phyloP scores from a whole-genome alignment of 1,140 invertebrate genomes.

The Cotesia glomerata region DNA sequence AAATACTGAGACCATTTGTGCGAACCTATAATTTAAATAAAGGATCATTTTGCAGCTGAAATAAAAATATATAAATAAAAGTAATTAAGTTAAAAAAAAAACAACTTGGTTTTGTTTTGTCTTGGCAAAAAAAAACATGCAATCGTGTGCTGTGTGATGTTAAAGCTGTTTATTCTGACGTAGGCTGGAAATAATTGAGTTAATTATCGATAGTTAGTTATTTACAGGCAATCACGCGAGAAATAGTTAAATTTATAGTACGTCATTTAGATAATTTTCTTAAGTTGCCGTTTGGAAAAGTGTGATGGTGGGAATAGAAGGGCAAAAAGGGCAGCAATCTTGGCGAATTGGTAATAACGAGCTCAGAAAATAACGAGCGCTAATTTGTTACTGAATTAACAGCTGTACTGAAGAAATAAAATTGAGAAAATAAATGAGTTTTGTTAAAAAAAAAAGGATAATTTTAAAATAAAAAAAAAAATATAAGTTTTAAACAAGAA shows the following conservation, averaged over 20 bases:
- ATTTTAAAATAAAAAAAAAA: not conserved
- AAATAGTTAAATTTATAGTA: not conserved
- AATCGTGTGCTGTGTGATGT: too few relatives aligned
- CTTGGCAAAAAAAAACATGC: too few relatives aligned
- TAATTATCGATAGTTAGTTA: slow-evolving; percentile 5
- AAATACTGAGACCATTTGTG: slow-evolving; percentile 17
- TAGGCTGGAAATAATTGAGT: not conserved
- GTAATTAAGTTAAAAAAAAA: too few relatives aligned
- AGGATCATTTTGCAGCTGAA: slow-evolving; percentile 12
- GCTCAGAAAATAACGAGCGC: slow-evolving; percentile 1
- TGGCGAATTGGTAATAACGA: slow-evolving; percentile 14
- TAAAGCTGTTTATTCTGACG: not conserved
- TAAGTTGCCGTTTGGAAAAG: not conserved
- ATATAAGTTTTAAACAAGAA: not conserved
- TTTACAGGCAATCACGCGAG: not conserved
- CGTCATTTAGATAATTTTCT: not conserved
- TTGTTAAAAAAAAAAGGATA: not conserved
- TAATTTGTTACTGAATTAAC: slow-evolving; percentile 21
- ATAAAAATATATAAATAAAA: not conserved
- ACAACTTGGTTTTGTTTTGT: too few relatives aligned
- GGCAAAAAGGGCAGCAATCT: slow-evolving; percentile 13
- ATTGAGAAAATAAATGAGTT: not conserved
- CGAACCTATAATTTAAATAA: slow-evolving; percentile 21
- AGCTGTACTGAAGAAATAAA: slow-evolving; percentile 1
- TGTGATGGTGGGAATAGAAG: too few relatives aligned